Evolutionary conservation across 64 coral and sea anemone genomes (phyloP).

Genomic region (Dendrophyllia cribrosa): DNA sequence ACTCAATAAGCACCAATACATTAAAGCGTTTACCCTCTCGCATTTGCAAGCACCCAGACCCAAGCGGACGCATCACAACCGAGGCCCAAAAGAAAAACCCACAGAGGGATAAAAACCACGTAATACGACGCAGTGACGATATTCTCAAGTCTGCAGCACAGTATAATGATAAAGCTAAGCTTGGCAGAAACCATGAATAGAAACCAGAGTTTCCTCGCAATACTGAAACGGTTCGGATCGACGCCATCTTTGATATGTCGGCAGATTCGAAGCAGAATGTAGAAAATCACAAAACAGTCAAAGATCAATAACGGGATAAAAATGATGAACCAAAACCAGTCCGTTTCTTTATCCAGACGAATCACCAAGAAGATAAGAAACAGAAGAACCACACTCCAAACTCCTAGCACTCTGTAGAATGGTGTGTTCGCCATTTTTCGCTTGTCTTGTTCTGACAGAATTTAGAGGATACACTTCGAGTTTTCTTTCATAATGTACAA

Average conservation of each 20-base stretch:
- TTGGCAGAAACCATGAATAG: constrained; percentile 69
- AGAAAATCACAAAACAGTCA: constrained; percentile 66
- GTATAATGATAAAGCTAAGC: constrained; percentile 82
- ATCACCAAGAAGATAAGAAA: constrained; percentile 91
- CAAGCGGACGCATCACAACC: constrained; percentile 54
- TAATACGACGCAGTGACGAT: constrained; percentile 77
- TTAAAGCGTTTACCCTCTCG: constrained; percentile 1
- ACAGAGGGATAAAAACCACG: constrained; percentile 86
- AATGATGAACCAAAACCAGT: constrained; percentile 94
- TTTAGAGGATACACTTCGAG: not conserved
- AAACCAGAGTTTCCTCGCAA: constrained; percentile 94
- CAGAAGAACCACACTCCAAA: constrained; percentile 90
- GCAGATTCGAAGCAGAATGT: constrained; percentile 63
- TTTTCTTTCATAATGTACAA: not conserved
- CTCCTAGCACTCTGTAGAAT: constrained; percentile 64
- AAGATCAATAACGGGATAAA: constrained; percentile 91
- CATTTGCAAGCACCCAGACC: constrained; percentile 71
- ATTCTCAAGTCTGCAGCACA: constrained; percentile 77
- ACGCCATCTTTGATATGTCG: constrained; percentile 81
- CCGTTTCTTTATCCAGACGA: constrained; percentile 82
- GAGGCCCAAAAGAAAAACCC: constrained; percentile 80
- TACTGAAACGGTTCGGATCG: constrained; percentile 41
- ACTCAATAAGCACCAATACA: not conserved
- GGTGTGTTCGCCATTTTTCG: constrained; percentile 76
- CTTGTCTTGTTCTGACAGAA: not conserved